Evolutionary conservation across 2,888 invertebrate genomes (phyloP).

Genomic region (Ormyrus thymus): DNA sequence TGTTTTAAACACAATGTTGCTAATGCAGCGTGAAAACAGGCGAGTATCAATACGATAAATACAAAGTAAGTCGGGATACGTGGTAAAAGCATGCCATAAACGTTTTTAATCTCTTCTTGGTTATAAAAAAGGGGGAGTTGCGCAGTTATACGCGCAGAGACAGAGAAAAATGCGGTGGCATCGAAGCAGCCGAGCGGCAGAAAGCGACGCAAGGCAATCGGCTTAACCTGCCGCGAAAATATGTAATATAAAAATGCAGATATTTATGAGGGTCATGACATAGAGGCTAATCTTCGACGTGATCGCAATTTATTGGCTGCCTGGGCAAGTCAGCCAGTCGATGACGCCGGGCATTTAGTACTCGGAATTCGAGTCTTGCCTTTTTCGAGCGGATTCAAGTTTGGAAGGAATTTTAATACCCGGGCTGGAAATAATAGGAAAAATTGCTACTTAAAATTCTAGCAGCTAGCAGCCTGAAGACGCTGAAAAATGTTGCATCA

Average conservation of each 20-base stretch:
- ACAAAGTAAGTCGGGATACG: constrained; percentile 60
- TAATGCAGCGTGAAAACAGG: too few species aligned
- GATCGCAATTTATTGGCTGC: constrained; percentile 73
- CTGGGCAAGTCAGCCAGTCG: constrained; percentile 30
- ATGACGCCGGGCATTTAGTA: constrained; percentile 22
- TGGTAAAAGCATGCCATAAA: constrained; percentile 59
- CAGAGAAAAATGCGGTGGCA: constrained; percentile 49
- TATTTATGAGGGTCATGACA: constrained; percentile 75
- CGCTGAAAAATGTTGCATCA: too few species aligned
- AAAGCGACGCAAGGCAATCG: constrained; percentile 71
- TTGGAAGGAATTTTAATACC: too few species aligned
- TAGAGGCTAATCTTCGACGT: constrained; percentile 72
- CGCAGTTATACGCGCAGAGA: constrained; percentile 59
- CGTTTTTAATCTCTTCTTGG: constrained; percentile 72
- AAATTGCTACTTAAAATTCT: too few species aligned
- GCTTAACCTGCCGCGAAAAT: constrained; percentile 69
- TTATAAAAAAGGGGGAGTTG: constrained; percentile 56
- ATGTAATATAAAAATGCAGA: constrained; percentile 70
- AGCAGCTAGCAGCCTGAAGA: too few species aligned
- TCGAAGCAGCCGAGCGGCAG: constrained; percentile 66
- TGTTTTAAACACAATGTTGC: too few species aligned
- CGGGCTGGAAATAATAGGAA: too few species aligned
- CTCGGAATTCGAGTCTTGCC: too few species aligned
- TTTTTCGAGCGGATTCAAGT: too few species aligned
- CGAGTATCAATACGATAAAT: neutral